Base-by-base conservation (phyloP, 2,113 vertebrate species). In the Onychorhynchus coronatus region DNA sequence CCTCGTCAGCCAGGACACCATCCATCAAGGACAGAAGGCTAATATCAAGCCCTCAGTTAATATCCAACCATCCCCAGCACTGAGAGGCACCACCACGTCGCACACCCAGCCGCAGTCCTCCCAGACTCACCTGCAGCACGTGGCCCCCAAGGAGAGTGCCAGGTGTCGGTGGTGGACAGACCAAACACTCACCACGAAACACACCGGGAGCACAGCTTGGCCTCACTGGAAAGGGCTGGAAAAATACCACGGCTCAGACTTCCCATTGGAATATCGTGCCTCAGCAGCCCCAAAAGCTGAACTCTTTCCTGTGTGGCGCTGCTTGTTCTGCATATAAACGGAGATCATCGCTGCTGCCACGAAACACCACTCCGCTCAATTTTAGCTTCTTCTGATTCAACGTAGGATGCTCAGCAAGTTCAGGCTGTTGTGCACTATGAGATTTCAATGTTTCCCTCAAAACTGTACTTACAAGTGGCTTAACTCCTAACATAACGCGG, bases 101-200 rank as follows among this genome's bases (percentile, higher is more conserved):
- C 68, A 80, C 68, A 16, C 16, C 39, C 56, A 75, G 5, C 35
- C 0, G 0, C 61, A 35, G 66, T 20, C 39, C 65, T 67, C 59
- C 1, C 0, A 71, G 63, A 55, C 1, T 3, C 37, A 19, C 30
- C 35, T 19, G 37, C 21, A 8, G 49, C 30, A 23, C 1, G 16
- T 0, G 13, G 42, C 70, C 18, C 0, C 50, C 56, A 46, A 63
- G 71, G 44, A 79, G 33, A 53, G 19, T 0, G 0, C n/a, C 58
- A 81, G 33, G 55, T 13, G 66, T 27, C 41, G 55, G 83, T 27
- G 27, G 73, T 1, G 3, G 87, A 85, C 1, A 37, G 5, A 74
- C 80, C 52, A 35, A 84, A 52, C 20, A 12, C 42, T 39, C 47
- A 33, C 23, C 10, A 23, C 3, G 17, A 84, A 49, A 84, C 11